phyloP scores from a whole-genome alignment of 2,113 vertebrate species.

The Typhlomys cinereus region DNA sequence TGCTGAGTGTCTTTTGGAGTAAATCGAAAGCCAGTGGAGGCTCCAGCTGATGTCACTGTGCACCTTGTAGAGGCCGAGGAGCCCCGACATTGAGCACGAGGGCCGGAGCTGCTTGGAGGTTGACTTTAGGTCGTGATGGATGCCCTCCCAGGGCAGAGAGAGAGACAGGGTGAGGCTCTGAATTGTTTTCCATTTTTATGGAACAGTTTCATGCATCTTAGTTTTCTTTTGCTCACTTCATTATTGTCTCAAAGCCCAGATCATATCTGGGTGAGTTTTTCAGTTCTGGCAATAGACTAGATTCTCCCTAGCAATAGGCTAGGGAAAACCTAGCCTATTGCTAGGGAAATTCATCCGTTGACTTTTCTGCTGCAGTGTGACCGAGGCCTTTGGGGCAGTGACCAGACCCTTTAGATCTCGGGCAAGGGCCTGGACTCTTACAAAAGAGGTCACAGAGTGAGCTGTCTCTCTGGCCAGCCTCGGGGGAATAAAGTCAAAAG shows the following conservation, averaged over 20 bases:
- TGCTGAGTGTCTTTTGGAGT: not conserved
- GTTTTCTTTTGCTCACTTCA: not conserved
- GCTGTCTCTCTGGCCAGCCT: not conserved
- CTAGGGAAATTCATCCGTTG: not conserved
- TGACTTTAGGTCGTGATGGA: not conserved
- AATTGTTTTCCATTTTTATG: not conserved
- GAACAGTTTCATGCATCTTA: too few relatives aligned
- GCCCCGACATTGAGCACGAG: not conserved
- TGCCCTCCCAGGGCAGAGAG: not conserved
- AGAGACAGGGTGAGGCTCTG: not conserved
- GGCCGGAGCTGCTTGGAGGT: not conserved
- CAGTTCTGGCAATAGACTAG: not conserved
- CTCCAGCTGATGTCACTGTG: not conserved
- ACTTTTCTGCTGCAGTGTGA: not conserved
- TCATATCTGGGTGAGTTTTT: not conserved
- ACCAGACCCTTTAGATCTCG: not conserved
- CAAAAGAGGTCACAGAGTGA: not conserved
- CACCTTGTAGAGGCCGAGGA: not conserved
- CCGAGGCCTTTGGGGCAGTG: not conserved
- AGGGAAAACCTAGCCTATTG: too few relatives aligned
- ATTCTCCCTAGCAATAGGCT: not conserved
- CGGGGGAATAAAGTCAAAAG: not conserved
- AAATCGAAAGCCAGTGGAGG: not conserved
- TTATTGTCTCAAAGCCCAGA: not conserved
- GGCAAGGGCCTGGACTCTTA: not conserved